Evolutionary conservation across 2,113 vertebrate genomes (phyloP).

Genomic region (Promerops cafer): DNA sequence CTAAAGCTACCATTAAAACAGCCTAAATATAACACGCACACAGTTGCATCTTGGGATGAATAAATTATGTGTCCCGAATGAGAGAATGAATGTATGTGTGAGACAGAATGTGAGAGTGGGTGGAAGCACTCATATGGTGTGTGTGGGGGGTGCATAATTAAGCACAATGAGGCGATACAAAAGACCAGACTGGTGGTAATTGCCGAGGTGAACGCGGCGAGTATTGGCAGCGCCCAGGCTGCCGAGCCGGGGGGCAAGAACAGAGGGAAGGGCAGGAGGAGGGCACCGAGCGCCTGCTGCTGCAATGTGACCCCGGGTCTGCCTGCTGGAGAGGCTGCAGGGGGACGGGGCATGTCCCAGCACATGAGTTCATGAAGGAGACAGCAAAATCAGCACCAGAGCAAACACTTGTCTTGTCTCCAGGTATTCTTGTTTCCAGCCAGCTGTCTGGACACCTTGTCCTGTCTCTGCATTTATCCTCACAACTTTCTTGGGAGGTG

Average conservation of each 20-base stretch:
- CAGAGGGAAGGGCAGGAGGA: constrained; percentile 14
- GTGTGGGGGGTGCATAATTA: constrained; percentile 71
- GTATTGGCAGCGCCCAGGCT: not conserved
- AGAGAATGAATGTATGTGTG: constrained; percentile 71
- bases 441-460: not conserved
- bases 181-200: constrained; percentile 62
- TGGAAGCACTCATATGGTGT: constrained; percentile 72
- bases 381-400: not conserved
- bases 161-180: constrained; percentile 68
- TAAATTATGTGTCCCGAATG: constrained; percentile 65
- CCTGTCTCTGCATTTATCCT: not conserved
- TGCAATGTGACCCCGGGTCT: fast-evolving
- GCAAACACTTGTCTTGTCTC: not conserved
- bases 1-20: constrained; percentile 66
- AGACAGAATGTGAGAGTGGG: constrained; percentile 76
- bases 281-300: not conserved
- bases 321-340: not conserved
- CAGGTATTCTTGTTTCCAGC: not conserved
- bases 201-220: constrained; percentile 50
- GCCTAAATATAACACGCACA: constrained; percentile 62
- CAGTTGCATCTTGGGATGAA: constrained; percentile 71
- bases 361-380: not conserved
- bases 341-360: not conserved
- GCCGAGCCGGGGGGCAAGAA: not conserved
- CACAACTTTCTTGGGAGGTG: not conserved